phyloP scores from a whole-genome alignment of 1,140 invertebrate species.

The Lasioglossum baleicum region DNA sequence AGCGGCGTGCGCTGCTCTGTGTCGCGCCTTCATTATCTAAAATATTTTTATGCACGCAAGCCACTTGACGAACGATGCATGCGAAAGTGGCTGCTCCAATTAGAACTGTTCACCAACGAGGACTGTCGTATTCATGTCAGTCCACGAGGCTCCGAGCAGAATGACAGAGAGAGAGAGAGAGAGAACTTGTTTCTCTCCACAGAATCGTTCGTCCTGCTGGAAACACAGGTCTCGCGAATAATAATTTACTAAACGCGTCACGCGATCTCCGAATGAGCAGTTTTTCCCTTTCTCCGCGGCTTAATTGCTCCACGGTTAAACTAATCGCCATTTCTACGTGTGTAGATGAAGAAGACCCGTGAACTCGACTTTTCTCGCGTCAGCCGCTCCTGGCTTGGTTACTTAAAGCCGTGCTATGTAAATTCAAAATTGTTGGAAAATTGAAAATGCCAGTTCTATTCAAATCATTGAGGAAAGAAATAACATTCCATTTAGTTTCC shows the following conservation, averaged over 20 bases:
- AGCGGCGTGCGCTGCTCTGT: not conserved
- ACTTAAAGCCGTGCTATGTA: too few relatives aligned
- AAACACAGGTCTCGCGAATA: constrained; percentile 18
- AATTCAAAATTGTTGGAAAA: too few relatives aligned
- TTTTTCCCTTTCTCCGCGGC: too few relatives aligned
- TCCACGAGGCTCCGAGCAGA: not conserved
- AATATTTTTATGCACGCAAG: not conserved
- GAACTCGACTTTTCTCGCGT: too few relatives aligned
- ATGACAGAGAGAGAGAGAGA: not conserved
- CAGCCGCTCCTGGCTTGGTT: too few relatives aligned
- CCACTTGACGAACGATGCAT: constrained; percentile 9
- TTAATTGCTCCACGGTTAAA: too few relatives aligned
- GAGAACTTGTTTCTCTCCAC: not conserved
- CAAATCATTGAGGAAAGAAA: too few relatives aligned
- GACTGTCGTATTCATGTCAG: not conserved
- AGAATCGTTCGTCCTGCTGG: not conserved
- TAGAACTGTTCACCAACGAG: constrained; percentile 30
- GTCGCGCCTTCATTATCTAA: not conserved
- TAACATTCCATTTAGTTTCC: too few relatives aligned
- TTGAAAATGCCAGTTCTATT: too few relatives aligned
- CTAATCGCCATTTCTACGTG: too few relatives aligned
- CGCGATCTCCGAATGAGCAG: too few relatives aligned
- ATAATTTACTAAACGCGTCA: constrained; percentile 12
- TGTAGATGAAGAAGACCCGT: too few relatives aligned
- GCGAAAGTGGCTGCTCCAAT: constrained; percentile 21